Base-by-base conservation (phyloP, 2,888 invertebrate genomes). In the Trachelus stipa region DNA sequence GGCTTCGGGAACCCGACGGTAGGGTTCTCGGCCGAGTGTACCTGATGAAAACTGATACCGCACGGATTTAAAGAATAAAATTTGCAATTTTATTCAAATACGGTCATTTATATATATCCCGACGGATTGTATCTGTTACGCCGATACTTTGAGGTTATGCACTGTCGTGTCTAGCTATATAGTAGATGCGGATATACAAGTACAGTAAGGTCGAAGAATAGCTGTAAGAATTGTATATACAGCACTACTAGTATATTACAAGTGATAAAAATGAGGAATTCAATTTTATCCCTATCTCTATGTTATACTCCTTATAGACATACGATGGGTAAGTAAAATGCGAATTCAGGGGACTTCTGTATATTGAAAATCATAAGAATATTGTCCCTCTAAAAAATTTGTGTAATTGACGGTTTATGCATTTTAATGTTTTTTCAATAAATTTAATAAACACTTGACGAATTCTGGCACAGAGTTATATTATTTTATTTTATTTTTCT, bases 31-130 rank as follows among this genome's bases (percentile, higher is more conserved):
- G 69, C 12, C 31, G 37, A 56, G 34, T 31, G 40, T 33, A 77
- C 77, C 74, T 74, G 73, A 77, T 77, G 77, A 77, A 77, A 77
- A 75, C 77, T 74, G 77, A 77, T 77, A 37, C 74, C 69, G 33
- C 23, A 77, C 74, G 69, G 74, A 71, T 77, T 77, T 75, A 40
- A 77, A 40, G 77, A 74, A 77, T 77, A 69, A 77, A 77, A 77
- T 77, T 77, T 77, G 69, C 69, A 74, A 77, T 75, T 77, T 74
- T 56, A 77, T 77, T 75, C 74, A 74, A 75, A 77, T 74, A 12
- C 74, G 74, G 69, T 73, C 34, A 77, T 77, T 77, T 77, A 74
- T 74, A 74, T 74, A 77, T 77, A 77, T 74, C 31, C 69, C 74
- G 37, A 35, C n/a, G 74, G 74, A 75, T 77, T 68, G 73, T 34